Conservation (phyloP, 2,113 vertebrate genomes). For the Tragelaphus imberbis region DNA sequence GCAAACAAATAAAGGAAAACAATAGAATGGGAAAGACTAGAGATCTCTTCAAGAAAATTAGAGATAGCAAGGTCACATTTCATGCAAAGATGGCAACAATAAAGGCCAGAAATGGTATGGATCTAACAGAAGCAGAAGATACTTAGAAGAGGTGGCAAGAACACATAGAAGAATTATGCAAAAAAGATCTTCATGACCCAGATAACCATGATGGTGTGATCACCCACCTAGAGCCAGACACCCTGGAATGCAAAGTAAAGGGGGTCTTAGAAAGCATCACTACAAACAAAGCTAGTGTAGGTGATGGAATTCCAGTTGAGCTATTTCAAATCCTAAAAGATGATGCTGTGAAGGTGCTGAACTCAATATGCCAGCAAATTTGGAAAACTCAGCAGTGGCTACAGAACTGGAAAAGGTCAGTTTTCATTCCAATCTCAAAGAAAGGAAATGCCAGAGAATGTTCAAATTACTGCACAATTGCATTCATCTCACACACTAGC, state of each 20-base stretch:
- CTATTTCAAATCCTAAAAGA: neutral
- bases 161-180: neutral
- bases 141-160: neutral
- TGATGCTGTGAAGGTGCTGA: neutral
- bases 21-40: neutral
- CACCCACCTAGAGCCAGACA: neutral
- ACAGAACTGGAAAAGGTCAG: neutral
- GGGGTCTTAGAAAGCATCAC: neutral
- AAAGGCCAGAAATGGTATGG: neutral
- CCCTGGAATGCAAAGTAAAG: neutral
- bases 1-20: neutral
- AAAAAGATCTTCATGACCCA: neutral
- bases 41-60: neutral
- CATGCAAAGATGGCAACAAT: neutral
- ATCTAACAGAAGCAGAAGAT: neutral
- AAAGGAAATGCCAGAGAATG: neutral
- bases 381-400: neutral
- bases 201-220: neutral
- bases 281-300: neutral
- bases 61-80: neutral
- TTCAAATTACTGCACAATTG: neutral
- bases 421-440: neutral
- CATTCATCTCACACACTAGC: neutral
- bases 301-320: neutral
- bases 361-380: neutral